Conservation (phyloP, 1,140 invertebrate species). For the Hormaphis cornu region DNA sequence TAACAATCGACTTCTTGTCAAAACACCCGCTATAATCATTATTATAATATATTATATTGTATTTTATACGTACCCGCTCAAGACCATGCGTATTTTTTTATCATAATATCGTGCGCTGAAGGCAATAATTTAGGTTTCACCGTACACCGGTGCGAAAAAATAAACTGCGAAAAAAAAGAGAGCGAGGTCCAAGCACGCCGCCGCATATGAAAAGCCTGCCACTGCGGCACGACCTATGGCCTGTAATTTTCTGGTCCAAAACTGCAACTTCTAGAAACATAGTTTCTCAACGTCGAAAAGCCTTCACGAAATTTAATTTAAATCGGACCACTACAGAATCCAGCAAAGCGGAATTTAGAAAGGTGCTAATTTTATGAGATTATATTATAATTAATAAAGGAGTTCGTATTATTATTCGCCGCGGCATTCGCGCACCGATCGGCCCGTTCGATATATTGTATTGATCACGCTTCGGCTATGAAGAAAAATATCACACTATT, state of each 20-base stretch:
- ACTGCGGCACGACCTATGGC: conserved; percentile 20
- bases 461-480: conserved; percentile 7
- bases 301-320: background rate
- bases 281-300: conserved; percentile 17
- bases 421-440: background rate
- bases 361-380: conserved; percentile 15
- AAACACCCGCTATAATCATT: background rate
- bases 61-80: too few species aligned
- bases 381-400: too few species aligned
- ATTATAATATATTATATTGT: background rate
- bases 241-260: conserved; percentile 15
- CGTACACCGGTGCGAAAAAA: background rate
- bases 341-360: conserved; percentile 1
- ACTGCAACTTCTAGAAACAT: background rate
- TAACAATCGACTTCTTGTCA: background rate
- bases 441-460: background rate
- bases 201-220: too few species aligned
- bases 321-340: background rate
- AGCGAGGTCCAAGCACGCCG: conserved; percentile 23
- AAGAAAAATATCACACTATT: background rate
- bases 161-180: conserved; percentile 19
- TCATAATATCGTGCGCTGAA: background rate
- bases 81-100: background rate
- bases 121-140: conserved; percentile 1
- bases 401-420: too few species aligned